phyloP scores from a whole-genome alignment of 2,797 vertebrate genomes.

The Glyptemys insculpta region DNA sequence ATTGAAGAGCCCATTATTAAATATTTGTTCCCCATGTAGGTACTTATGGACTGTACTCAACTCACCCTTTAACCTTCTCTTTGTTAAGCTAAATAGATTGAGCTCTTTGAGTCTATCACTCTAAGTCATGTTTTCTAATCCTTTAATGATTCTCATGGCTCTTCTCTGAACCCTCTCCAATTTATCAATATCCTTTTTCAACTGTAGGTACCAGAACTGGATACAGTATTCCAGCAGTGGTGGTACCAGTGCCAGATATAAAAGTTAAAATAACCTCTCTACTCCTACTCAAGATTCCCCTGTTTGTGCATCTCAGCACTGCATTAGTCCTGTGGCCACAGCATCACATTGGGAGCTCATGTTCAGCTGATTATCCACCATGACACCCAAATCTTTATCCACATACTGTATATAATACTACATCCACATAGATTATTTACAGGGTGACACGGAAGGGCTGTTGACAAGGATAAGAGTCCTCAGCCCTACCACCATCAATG shows the following conservation, averaged over 20 bases:
- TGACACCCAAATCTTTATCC: neutral
- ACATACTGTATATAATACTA: neutral
- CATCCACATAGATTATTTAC: neutral
- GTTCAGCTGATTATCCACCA: neutral
- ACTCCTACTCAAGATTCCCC: neutral
- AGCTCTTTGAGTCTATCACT: neutral
- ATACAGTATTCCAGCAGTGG: neutral
- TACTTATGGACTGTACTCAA: too few relatives aligned
- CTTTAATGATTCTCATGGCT: neutral
- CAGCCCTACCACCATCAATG: neutral
- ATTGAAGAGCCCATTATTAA: too few relatives aligned
- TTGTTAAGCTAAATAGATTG: neutral
- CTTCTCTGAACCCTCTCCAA: neutral
- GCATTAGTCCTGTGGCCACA: neutral
- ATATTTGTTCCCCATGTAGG: too few relatives aligned
- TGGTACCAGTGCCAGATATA: neutral
- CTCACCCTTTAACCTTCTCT: too few relatives aligned
- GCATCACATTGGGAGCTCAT: neutral
- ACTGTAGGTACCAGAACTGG: neutral
- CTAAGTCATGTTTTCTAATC: neutral
- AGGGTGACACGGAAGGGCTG: neutral
- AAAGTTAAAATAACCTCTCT: neutral
- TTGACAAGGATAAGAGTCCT: neutral
- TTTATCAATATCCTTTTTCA: neutral
- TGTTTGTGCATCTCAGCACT: neutral